These are phyloP conservation scores for Rhinogobio ventralis DNA, from an alignment of 2,797 vertebrate species.

Conservation along the genomic window DNA sequence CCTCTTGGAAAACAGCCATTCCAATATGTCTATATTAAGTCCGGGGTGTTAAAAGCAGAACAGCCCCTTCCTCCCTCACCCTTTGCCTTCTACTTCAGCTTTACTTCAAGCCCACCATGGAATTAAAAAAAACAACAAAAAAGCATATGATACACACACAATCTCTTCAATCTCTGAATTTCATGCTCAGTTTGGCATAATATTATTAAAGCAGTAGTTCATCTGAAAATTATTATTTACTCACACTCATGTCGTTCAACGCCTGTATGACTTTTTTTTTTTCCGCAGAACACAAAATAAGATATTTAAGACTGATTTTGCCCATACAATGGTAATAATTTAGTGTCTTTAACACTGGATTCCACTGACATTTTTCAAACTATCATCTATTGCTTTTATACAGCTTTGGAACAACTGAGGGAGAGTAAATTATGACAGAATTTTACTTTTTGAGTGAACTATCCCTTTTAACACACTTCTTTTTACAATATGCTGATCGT, in stretches of 20 bases:
- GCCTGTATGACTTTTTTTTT: neutral
- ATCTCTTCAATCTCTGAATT: neutral
- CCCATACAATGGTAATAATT: neutral
- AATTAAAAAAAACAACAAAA: conserved; percentile 16
- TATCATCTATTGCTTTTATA: neutral
- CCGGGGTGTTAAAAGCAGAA: conserved; percentile 70
- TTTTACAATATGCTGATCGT: conserved; percentile 24
- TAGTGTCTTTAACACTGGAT: neutral
- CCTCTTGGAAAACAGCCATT: conserved; percentile 88
- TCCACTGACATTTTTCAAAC: neutral
- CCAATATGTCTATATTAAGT: conserved; percentile 84
- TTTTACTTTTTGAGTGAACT: neutral
- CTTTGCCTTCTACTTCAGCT: conserved; percentile 44
- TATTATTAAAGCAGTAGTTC: neutral
- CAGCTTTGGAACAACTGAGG: neutral
- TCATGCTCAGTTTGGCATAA: neutral
- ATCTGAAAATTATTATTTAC: neutral
- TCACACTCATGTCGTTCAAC: too few species aligned
- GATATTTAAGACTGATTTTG: neutral
- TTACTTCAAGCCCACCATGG: conserved; percentile 15
- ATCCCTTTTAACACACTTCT: neutral
- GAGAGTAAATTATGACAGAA: neutral
- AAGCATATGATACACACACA: conserved; percentile 5
- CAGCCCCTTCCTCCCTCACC: conserved; percentile 62
- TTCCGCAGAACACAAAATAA: neutral